phyloP scores from a whole-genome alignment of 2,797 vertebrate species.

The Alosa sapidissima region DNA sequence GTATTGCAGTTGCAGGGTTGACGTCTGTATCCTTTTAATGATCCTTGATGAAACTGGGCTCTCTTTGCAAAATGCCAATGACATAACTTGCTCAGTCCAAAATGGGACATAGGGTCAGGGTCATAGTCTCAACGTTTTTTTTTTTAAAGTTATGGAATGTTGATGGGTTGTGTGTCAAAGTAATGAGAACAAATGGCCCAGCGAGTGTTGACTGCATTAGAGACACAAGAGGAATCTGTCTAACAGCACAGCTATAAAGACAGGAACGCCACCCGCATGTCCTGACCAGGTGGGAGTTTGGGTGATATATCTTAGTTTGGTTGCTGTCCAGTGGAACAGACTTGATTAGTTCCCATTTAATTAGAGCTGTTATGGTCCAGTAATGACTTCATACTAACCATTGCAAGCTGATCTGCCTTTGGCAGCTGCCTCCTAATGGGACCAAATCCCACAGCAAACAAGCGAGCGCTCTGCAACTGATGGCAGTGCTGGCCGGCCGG shows the following conservation, averaged over 20 bases:
- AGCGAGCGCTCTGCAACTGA: background rate
- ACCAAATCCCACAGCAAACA: conserved; percentile 64
- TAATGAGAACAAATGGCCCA: background rate
- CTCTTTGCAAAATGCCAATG: background rate
- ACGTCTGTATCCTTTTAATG: background rate
- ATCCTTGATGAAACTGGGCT: conserved; percentile 41
- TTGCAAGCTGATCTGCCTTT: conserved; percentile 61
- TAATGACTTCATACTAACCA: conserved; percentile 51
- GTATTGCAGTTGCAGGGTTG: conserved; percentile 51
- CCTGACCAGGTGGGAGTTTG: background rate
- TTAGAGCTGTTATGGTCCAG: conserved; percentile 57
- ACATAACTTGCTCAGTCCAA: background rate
- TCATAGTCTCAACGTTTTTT: background rate
- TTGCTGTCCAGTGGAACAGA: background rate
- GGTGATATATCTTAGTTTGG: conserved; percentile 14
- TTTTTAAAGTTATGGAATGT: background rate
- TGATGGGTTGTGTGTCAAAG: background rate
- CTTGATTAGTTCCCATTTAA: conserved; percentile 59
- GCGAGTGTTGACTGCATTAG: background rate
- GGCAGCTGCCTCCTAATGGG: conserved; percentile 58
- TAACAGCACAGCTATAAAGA: background rate
- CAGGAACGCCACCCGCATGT: background rate
- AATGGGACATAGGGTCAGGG: background rate
- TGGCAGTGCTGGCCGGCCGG: background rate
- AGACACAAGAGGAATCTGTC: background rate